Conservation (phyloP, 2,113 vertebrate species). For the Prochilodus magdalenae region DNA sequence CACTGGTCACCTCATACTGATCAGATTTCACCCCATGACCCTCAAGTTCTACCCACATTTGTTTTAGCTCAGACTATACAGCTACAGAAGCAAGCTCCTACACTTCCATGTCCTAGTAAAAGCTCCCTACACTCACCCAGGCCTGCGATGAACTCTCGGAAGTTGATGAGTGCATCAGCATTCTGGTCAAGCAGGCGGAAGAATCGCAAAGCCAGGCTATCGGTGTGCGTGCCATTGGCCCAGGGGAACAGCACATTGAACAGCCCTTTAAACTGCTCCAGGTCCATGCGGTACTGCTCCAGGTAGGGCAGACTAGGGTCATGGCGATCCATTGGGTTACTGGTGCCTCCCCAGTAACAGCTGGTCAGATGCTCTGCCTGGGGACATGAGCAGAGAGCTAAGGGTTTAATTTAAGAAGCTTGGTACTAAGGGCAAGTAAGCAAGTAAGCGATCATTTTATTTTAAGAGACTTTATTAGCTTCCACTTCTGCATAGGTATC, state of each 20-base stretch:
- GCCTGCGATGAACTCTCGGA: conserved; percentile 92
- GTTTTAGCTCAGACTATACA: too few species aligned
- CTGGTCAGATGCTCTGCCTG: conserved; percentile 97
- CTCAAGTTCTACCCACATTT: too few species aligned
- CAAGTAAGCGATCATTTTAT: too few species aligned
- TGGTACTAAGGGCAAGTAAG: too few species aligned
- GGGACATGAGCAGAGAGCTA: neutral
- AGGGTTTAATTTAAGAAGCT: neutral
- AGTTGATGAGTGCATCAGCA: conserved; percentile 92
- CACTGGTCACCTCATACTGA: too few species aligned
- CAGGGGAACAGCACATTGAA: conserved; percentile 92
- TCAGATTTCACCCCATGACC: too few species aligned
- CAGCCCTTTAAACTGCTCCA: conserved; percentile 95
- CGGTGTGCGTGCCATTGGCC: conserved; percentile 88
- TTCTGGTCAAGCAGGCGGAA: conserved; percentile 94
- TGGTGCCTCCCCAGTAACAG: conserved; percentile 98
- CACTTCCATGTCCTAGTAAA: too few species aligned
- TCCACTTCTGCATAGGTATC: too few species aligned
- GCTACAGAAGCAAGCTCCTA: too few species aligned
- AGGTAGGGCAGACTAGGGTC: conserved; percentile 97
- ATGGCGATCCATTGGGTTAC: conserved; percentile 89
- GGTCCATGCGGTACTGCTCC: conserved; percentile 97
- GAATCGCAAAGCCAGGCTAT: conserved; percentile 85
- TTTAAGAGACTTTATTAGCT: too few species aligned
- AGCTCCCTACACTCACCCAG: conserved; percentile 75